Conservation (phyloP, 1,140 invertebrate species). For the Drosophila repletoides region DNA sequence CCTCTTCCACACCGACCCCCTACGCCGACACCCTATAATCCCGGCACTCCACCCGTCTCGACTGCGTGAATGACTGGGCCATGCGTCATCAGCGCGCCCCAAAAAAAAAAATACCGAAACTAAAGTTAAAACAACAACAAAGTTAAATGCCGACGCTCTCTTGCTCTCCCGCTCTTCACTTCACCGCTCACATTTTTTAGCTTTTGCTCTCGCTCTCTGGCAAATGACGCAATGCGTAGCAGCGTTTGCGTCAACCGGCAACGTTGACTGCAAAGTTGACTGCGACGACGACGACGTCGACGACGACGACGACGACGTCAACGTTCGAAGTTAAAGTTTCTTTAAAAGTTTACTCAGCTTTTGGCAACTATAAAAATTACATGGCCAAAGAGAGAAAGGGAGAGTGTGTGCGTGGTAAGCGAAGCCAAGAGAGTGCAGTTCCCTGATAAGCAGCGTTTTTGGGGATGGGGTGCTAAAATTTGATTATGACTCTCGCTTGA, state of each 20-base stretch:
- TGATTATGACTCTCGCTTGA: neutral
- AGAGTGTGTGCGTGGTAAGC: neutral
- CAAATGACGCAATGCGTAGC: conserved; percentile 64
- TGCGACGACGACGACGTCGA: neutral
- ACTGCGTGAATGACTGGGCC: conserved; percentile 36
- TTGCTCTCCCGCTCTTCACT: neutral
- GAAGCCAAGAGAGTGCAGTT: conserved; percentile 12
- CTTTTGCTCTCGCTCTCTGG: neutral
- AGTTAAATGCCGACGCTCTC: neutral
- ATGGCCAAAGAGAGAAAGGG: neutral
- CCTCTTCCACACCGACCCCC: neutral
- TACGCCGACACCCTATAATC: too few species aligned
- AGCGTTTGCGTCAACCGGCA: conserved; percentile 60
- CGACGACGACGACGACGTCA: neutral
- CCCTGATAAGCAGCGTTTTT: conserved; percentile 6
- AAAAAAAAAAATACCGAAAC: conserved; percentile 22
- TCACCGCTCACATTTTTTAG: neutral
- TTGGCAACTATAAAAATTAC: conserved; percentile 17
- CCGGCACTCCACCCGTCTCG: neutral
- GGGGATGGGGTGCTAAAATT: neutral
- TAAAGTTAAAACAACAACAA: conserved; percentile 1
- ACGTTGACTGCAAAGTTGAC: neutral
- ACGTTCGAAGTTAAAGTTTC: conserved; percentile 20
- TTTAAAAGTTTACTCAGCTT: conserved; percentile 10
- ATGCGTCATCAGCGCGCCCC: conserved; percentile 52